phyloP scores from a whole-genome alignment of 2,797 vertebrate species.

The Tauraco hartlaubi region DNA sequence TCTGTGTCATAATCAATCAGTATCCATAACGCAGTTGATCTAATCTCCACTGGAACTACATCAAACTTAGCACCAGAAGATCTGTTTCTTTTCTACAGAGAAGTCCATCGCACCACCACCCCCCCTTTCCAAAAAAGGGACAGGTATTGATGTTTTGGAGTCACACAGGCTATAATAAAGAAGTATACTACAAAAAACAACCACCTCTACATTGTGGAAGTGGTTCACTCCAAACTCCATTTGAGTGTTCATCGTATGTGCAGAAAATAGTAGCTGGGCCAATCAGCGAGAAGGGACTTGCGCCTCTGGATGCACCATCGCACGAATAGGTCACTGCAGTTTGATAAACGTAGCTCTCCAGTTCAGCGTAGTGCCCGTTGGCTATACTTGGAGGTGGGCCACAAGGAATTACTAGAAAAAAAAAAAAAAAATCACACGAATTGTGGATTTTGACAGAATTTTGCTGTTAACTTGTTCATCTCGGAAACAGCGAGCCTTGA shows the following conservation, averaged over 20 bases:
- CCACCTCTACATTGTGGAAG: slow-evolving; percentile 75
- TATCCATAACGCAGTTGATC: background rate
- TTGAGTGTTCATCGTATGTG: accelerated
- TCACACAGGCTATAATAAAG: background rate
- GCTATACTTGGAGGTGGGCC: slow-evolving; percentile 27
- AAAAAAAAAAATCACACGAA: background rate
- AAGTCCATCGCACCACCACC: background rate
- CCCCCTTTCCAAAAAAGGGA: accelerated
- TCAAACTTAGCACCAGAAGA: background rate
- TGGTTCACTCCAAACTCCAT: slow-evolving; percentile 40
- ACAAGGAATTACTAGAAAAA: slow-evolving; percentile 53
- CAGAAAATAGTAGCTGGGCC: slow-evolving; percentile 18
- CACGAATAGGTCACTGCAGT: slow-evolving; percentile 65
- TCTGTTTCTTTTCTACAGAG: background rate
- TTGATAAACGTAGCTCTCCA: background rate
- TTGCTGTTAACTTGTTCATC: background rate
- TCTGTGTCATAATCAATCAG: background rate
- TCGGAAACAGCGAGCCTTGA: background rate
- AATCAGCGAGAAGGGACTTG: slow-evolving; percentile 36
- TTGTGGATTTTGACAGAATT: background rate
- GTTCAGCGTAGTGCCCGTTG: background rate
- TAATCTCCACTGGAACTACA: background rate
- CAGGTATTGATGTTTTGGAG: background rate
- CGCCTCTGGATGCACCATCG: accelerated
- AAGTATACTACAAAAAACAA: background rate